Percentiles rank a stretch among this genome's conserved stretches.
Evolutionary conservation across 2,797 vertebrate genomes (phyloP).

Genomic region (Megalops cyprinoides): DNA sequence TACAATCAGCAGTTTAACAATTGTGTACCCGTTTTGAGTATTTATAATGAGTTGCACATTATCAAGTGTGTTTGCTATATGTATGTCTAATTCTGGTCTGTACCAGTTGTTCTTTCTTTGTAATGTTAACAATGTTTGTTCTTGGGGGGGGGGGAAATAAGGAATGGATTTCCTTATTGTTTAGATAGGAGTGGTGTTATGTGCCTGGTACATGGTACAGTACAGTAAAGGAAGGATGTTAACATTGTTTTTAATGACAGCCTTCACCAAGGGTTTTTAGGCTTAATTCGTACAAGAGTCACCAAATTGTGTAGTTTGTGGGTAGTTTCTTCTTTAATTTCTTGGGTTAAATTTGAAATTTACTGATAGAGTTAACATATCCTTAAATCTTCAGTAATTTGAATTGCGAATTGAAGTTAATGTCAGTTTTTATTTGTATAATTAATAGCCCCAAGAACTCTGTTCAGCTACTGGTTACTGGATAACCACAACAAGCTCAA

Average conservation of each 20-base stretch:
- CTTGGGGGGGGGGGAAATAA: slow-evolving; percentile 1
- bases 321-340: no score
- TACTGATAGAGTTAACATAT: neutral
- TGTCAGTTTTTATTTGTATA: slow-evolving; percentile 12
- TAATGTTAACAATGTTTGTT: slow-evolving; percentile 17
- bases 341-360: neutral
- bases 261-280: slow-evolving; percentile 15
- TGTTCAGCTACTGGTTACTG: neutral
- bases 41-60: slow-evolving; percentile 45
- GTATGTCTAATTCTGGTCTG: slow-evolving; percentile 24
- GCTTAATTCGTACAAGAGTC: slow-evolving; percentile 13
- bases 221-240: neutral
- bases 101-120: slow-evolving; percentile 15
- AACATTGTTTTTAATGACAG: neutral
- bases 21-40: slow-evolving; percentile 29
- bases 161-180: neutral
- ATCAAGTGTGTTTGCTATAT: slow-evolving; percentile 8
- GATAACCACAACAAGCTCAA: neutral
- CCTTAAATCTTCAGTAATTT: slow-evolving; percentile 4
- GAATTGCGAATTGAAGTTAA: neutral
- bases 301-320: neutral
- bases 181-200: slow-evolving; percentile 9
- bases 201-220: slow-evolving; percentile 5
- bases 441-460: neutral
- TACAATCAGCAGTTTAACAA: slow-evolving; percentile 34